Evolutionary conservation across 1,140 invertebrate species (phyloP).

Genomic region (Venturia canescens): DNA sequence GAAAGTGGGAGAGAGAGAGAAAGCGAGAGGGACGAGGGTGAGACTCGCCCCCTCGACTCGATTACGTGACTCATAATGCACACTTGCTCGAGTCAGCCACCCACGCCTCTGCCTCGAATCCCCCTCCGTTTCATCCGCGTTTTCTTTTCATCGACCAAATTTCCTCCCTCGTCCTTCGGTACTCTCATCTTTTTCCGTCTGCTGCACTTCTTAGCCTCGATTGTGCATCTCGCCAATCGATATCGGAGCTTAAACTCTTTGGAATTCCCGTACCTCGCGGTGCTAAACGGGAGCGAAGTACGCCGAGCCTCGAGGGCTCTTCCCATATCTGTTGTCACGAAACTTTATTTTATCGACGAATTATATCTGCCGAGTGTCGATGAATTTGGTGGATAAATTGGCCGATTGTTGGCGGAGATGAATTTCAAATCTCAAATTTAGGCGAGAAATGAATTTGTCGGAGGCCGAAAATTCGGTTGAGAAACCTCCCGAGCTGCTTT

Average conservation of each 20-base stretch:
- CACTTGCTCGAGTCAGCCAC: conserved; percentile 59
- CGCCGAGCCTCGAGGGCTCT: no score
- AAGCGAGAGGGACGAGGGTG: conserved; percentile 56
- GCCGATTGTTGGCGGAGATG: no score
- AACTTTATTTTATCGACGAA: no score
- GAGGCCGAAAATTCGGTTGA: no score
- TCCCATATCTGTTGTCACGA: no score
- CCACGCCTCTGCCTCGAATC: conserved; percentile 18
- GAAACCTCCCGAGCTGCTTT: no score
- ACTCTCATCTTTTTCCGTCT: conserved; percentile 36
- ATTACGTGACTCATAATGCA: conserved; percentile 73
- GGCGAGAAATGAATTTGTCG: no score
- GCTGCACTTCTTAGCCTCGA: conserved; percentile 27
- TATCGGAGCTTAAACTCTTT: conserved; percentile 1
- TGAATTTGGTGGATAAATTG: no score
- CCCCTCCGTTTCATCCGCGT: neutral
- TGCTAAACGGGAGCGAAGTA: no score
- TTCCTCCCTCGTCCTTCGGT: neutral
- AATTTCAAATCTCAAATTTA: no score
- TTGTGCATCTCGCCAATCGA: conserved; percentile 23
- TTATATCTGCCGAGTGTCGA: no score
- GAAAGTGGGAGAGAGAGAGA: conserved; percentile 54
- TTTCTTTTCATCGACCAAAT: conserved; percentile 36
- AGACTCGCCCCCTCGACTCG: conserved; percentile 66
- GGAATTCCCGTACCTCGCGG: neutral